These are phyloP conservation scores for Phaenicophaeus curvirostris DNA, from an alignment of 2,797 vertebrate species.

Conservation along the genomic window DNA sequence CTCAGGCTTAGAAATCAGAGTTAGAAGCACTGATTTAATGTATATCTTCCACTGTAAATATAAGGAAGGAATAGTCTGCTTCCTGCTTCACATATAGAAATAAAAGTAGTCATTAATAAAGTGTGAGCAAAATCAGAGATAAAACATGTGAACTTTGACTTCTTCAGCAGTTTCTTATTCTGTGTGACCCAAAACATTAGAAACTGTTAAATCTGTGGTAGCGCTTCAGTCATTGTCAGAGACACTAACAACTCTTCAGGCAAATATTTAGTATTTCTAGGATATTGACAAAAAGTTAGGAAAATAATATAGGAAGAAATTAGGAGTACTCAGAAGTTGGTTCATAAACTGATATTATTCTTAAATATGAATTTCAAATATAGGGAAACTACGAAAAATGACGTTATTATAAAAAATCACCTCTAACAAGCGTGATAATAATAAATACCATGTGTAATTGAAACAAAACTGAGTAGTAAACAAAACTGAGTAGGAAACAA, in stretches of 20 bases:
- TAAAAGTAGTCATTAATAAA: conserved; percentile 23
- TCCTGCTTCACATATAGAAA: not conserved
- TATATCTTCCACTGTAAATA: not conserved
- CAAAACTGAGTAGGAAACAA: not conserved
- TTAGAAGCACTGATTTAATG: not conserved
- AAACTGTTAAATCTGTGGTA: not conserved
- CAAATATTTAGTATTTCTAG: not conserved
- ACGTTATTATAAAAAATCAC: not conserved
- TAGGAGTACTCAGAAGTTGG: not conserved
- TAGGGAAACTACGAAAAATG: not conserved
- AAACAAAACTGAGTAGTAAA: not conserved
- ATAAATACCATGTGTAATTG: not conserved
- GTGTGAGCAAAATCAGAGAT: conserved; percentile 15
- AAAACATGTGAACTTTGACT: not conserved
- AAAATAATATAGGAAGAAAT: not conserved
- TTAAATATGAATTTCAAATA: not conserved
- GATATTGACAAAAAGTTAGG: not conserved
- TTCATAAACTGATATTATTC: not conserved
- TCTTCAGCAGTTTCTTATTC: conserved; percentile 6
- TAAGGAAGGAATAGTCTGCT: not conserved
- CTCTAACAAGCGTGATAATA: not conserved
- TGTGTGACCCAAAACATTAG: not conserved
- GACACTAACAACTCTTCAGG: not conserved
- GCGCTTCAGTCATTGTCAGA: not conserved
- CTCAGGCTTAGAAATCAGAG: conserved; percentile 6